Evolutionary conservation across 2,797 vertebrate genomes (phyloP).

Genomic region (Tinamus major): DNA sequence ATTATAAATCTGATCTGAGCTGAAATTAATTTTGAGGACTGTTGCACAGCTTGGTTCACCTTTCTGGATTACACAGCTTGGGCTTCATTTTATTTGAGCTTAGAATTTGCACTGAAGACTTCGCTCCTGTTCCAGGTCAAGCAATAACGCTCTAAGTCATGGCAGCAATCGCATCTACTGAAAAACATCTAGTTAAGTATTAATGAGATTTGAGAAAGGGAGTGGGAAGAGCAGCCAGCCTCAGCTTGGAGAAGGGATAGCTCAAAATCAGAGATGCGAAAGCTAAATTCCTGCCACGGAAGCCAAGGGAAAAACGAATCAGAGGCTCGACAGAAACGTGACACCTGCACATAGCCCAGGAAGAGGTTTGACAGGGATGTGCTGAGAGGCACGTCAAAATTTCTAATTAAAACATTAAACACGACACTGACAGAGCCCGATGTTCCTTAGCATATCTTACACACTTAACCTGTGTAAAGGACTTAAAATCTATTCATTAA

Average conservation of each 20-base stretch:
- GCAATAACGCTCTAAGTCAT: not conserved
- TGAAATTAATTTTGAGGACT: not conserved
- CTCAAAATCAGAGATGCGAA: not conserved
- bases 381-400: not conserved
- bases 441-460: not conserved
- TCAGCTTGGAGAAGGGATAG: not conserved
- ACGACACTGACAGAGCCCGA: not conserved
- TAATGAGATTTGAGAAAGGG: not conserved
- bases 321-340: not conserved
- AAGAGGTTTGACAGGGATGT: not conserved
- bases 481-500: not conserved
- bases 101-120: not conserved
- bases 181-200: not conserved
- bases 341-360: rapidly evolving
- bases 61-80: not conserved
- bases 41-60: not conserved
- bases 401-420: not conserved
- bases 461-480: not conserved
- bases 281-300: not conserved
- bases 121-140: not conserved
- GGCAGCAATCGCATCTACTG: not conserved
- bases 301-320: not conserved
- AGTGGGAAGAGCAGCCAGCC: not conserved
- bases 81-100: not conserved
- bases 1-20: not conserved